phyloP scores from a whole-genome alignment of 2,113 vertebrate species.

The Corapipo altera region DNA sequence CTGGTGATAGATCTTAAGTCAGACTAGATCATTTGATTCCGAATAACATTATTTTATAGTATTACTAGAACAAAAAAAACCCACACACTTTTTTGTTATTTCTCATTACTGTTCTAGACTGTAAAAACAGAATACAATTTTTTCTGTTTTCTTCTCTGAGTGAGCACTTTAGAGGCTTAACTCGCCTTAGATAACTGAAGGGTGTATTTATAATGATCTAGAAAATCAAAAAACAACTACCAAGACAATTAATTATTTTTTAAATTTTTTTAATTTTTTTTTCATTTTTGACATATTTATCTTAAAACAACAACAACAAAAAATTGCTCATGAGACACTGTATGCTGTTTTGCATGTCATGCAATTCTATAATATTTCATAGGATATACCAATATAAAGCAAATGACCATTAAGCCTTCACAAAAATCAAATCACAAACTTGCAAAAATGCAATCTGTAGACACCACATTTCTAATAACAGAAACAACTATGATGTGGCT shows the following conservation, averaged over 20 bases:
- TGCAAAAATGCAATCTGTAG: not conserved
- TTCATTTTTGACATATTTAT: not conserved
- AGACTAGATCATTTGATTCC: not conserved
- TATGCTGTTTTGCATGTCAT: not conserved
- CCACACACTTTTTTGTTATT: not conserved
- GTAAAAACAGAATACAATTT: not conserved
- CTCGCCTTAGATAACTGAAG: not conserved
- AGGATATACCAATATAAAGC: not conserved
- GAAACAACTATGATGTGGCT: not conserved
- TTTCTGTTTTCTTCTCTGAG: not conserved
- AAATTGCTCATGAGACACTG: not conserved
- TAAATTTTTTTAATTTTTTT: not conserved
- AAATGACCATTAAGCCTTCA: not conserved
- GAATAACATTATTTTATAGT: not conserved
- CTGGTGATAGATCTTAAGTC: not conserved
- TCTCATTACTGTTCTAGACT: not conserved
- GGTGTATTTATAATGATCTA: not conserved
- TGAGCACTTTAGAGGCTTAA: not conserved
- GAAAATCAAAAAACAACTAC: not conserved
- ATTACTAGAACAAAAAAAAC: not conserved
- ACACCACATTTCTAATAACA: not conserved
- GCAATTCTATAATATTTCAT: not conserved
- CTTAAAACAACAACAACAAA: not conserved
- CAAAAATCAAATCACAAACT: not conserved
- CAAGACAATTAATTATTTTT: not conserved